A percentile compares a stretch with the other conserved stretches of the same genome.
Evolutionary conservation across 1,140 invertebrate species (phyloP).

Genomic region (Scaptomyza graminum): DNA sequence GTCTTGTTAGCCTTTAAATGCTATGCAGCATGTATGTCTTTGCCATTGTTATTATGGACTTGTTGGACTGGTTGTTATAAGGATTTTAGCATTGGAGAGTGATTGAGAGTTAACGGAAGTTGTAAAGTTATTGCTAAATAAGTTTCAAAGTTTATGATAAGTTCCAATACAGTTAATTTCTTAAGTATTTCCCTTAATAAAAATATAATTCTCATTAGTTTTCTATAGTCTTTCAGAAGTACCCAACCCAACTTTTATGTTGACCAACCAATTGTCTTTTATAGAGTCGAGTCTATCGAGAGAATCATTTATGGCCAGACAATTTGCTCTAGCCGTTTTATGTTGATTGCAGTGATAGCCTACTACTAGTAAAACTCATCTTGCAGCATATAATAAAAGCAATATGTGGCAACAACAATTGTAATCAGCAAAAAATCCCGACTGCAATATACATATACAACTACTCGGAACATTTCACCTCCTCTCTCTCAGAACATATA

Average conservation of each 20-base stretch:
- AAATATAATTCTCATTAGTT: too few species aligned
- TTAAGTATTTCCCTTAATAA: too few species aligned
- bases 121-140: too few species aligned
- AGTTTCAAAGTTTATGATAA: too few species aligned
- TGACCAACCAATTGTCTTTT: neutral
- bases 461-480: neutral
- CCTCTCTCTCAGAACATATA: neutral
- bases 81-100: neutral
- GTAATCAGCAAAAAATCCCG: constrained; percentile 41
- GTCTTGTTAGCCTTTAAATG: constrained; percentile 45
- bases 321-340: constrained; percentile 23
- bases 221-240: too few species aligned
- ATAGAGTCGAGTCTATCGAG: neutral
- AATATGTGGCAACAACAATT: constrained; percentile 60
- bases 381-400: constrained; percentile 39
- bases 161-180: too few species aligned
- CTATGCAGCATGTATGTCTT: constrained; percentile 10
- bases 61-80: constrained; percentile 1
- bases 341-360: constrained; percentile 26
- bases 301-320: neutral
- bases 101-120: neutral
- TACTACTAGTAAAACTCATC: neutral
- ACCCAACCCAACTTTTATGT: neutral
- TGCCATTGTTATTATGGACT: constrained; percentile 52
- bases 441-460: constrained; percentile 1